These are phyloP conservation scores for Dugesia japonica DNA, from an alignment of 2,888 invertebrate species.

Conservation along the genomic window DNA sequence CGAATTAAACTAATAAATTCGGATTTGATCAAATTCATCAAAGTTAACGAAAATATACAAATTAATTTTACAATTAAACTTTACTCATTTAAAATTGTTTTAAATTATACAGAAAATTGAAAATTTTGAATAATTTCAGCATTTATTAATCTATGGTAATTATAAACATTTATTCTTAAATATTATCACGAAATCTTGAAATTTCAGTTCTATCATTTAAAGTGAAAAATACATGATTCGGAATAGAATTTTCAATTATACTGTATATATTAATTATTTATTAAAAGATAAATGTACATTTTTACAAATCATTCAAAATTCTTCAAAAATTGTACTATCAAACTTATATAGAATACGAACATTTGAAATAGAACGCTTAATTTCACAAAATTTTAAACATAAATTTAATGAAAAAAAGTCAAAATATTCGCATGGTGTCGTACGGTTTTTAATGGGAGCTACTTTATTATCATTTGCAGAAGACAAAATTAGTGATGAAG, in stretches of 20 bases:
- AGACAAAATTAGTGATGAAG: conserved; percentile 9
- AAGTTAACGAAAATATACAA: no score
- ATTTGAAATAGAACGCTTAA: not conserved
- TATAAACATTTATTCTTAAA: no score
- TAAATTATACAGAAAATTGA: no score
- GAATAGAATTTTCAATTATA: not conserved
- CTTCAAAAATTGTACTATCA: not conserved
- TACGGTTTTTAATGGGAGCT: not conserved
- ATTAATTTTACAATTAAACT: no score
- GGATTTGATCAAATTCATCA: no score
- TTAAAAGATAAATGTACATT: not conserved
- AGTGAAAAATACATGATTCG: no score
- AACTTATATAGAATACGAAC: not conserved
- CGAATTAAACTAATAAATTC: no score
- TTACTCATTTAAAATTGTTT: no score
- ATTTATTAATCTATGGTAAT: no score
- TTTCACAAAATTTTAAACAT: not conserved
- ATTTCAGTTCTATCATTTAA: no score
- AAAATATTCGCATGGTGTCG: not conserved
- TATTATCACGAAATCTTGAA: no score
- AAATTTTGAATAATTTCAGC: no score
- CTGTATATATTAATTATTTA: not conserved
- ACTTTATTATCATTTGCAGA: not conserved
- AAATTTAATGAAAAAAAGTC: conserved; percentile 4
- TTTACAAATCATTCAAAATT: conserved; percentile 10